Conservation (phyloP, 1,140 invertebrate species). For the Drosophila repletoides region DNA sequence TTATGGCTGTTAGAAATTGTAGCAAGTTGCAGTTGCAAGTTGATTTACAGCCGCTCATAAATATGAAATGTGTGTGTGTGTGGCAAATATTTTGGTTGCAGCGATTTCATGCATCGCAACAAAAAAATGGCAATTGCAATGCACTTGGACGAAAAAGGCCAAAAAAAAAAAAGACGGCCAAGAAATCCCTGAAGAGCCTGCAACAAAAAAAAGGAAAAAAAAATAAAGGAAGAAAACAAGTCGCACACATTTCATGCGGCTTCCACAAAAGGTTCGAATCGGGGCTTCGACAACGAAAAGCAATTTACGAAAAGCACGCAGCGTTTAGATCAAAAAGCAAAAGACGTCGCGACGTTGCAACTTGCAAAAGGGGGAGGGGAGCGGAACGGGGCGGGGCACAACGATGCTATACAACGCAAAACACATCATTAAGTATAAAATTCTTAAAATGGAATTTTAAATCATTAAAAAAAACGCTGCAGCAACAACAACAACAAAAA, state of each 20-base stretch:
- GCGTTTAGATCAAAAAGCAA: slow-evolving; percentile 79
- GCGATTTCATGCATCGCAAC: slow-evolving; percentile 68
- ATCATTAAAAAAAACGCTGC: slow-evolving; percentile 79
- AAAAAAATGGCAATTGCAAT: slow-evolving; percentile 62
- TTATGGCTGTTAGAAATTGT: slow-evolving; percentile 59
- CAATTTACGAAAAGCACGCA: slow-evolving; percentile 80
- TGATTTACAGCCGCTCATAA: slow-evolving; percentile 71
- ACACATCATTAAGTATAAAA: slow-evolving; percentile 83
- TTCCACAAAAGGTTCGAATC: slow-evolving; percentile 65
- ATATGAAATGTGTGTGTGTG: slow-evolving; percentile 47
- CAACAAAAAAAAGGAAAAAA: background rate
- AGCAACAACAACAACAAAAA: slow-evolving; percentile 34
- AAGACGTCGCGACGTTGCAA: slow-evolving; percentile 41
- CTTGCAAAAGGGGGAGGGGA: slow-evolving; percentile 54
- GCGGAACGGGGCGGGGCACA: background rate
- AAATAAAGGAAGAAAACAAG: slow-evolving; percentile 41
- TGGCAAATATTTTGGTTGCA: slow-evolving; percentile 77
- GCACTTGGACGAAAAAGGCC: slow-evolving; percentile 33
- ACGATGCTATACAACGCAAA: slow-evolving; percentile 77
- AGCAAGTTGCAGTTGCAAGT: slow-evolving; percentile 33
- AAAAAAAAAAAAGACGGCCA: slow-evolving; percentile 28
- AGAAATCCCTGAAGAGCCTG: slow-evolving; percentile 1
- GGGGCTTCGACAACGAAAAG: slow-evolving; percentile 70
- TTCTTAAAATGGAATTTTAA: slow-evolving; percentile 83
- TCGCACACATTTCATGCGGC: slow-evolving; percentile 81